These are phyloP conservation scores for Knipowitschia caucasica DNA, from an alignment of 2,797 vertebrate species.

Conservation along the genomic window DNA sequence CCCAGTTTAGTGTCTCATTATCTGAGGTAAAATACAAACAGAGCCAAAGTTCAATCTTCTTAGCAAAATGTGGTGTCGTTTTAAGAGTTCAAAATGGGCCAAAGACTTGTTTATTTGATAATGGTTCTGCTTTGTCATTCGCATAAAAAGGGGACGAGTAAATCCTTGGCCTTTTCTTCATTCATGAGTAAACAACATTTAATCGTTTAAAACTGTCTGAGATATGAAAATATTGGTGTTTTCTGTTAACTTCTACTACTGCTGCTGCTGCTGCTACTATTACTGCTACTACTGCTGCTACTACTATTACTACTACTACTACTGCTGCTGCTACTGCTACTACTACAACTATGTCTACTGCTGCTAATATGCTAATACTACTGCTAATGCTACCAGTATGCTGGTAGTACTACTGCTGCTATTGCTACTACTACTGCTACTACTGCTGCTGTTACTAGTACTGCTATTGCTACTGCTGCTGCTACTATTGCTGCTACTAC, in stretches of 20 bases:
- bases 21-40: slow-evolving; percentile 24
- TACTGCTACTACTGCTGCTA: background rate
- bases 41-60: slow-evolving; percentile 33
- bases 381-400: background rate
- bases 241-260: background rate
- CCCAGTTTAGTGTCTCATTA: slow-evolving; percentile 24
- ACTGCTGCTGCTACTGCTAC: background rate
- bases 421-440: background rate
- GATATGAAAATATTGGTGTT: background rate
- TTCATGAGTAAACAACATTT: background rate
- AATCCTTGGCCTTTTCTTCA: background rate
- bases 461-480: background rate
- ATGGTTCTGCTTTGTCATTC: background rate
- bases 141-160: background rate
- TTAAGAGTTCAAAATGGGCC: slow-evolving; percentile 2
- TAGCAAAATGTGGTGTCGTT: slow-evolving; percentile 16
- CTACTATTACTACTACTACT: background rate
- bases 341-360: background rate
- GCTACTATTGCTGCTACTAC: background rate
- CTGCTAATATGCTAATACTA: background rate
- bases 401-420: background rate
- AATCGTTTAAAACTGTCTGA: background rate
- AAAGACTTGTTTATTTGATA: background rate
- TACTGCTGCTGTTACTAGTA: background rate
- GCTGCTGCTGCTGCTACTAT: background rate